Base-by-base conservation (phyloP, 2,113 vertebrate genomes). In the Gallinago media region DNA sequence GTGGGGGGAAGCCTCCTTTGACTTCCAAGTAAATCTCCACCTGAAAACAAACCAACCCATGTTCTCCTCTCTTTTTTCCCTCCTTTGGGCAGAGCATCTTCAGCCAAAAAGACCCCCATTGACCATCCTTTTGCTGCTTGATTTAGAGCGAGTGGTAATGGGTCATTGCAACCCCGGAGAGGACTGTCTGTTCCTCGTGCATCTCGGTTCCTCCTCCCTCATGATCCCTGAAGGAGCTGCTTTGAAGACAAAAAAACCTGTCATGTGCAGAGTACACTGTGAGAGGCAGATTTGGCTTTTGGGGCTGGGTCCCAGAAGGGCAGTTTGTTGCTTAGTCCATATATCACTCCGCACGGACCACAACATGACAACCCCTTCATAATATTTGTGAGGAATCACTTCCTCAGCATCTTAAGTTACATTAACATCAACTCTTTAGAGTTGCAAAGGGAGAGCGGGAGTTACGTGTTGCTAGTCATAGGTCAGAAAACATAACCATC, bases 371-470 rank as follows among this genome's bases (percentile, higher is more conserved):
- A 76, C 62, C 40, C 61, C 88, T 89, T 79, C 85, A 73, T 59
- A 93, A 85, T 85, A 96, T 89, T 85, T 73, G 83, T 91, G 90
- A 93, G 50, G 86, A 78, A 88, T 82, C 9, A 0, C 85, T 96
- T 94, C 93, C 82, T 78, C 52, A 62, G 67, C 76, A 36, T 61
- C 92, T 80, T 46, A 32, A 1, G 3, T 70, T 83, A 63, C 59
- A 27, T 82, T 70, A 88, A 65, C 34, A 77, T 74, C 82, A 92
- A 78, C 2, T 1, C 22, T 94, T 93, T 55, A 70, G 54, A 52
- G 73, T 3, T 82, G 56, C 88, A 87, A 42, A 46, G 94, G 93
- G 83, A 94, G 44, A 62, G 52, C 5, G 14, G 31, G 73, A 56
- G 55, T 82, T 74, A 70, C 0, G 10, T 52, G 50, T 73, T 91